These are phyloP conservation scores for Noctua pronuba DNA, from an alignment of 2,888 invertebrate species.

Conservation along the genomic window DNA sequence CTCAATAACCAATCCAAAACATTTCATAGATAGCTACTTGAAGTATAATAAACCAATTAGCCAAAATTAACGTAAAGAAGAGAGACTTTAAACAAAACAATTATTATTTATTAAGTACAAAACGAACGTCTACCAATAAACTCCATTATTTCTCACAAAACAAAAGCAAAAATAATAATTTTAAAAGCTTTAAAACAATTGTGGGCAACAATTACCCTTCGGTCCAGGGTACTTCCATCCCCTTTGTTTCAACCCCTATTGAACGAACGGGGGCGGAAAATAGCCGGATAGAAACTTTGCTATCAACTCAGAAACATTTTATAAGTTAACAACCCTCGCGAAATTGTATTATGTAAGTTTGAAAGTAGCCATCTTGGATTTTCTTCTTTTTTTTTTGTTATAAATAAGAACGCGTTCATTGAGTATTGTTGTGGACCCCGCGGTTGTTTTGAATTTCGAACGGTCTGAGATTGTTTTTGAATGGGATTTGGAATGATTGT, in stretches of 20 bases:
- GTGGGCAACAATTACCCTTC: slow-evolving; percentile 64
- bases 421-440: slow-evolving; percentile 37
- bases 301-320: slow-evolving; percentile 66
- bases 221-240: slow-evolving; percentile 56
- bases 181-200: slow-evolving; percentile 70
- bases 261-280: slow-evolving; percentile 64
- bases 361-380: slow-evolving; percentile 59
- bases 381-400: slow-evolving; percentile 43
- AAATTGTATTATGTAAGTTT: slow-evolving; percentile 66
- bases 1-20: neutral
- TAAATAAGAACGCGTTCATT: slow-evolving; percentile 48
- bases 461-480: slow-evolving; percentile 1
- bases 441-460: slow-evolving; percentile 45
- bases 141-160: slow-evolving; percentile 49
- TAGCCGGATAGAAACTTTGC: slow-evolving; percentile 63
- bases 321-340: slow-evolving; percentile 62
- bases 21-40: neutral
- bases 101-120: slow-evolving; percentile 21
- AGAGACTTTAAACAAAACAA: slow-evolving; percentile 25
- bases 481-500: slow-evolving; percentile 23
- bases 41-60: neutral
- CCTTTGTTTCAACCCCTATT: slow-evolving; percentile 63
- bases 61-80: neutral
- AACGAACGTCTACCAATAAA: slow-evolving; percentile 40
- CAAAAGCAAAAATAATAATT: slow-evolving; percentile 68